Conservation (phyloP, 2,888 invertebrate genomes). For the Cybosia mesomella region DNA sequence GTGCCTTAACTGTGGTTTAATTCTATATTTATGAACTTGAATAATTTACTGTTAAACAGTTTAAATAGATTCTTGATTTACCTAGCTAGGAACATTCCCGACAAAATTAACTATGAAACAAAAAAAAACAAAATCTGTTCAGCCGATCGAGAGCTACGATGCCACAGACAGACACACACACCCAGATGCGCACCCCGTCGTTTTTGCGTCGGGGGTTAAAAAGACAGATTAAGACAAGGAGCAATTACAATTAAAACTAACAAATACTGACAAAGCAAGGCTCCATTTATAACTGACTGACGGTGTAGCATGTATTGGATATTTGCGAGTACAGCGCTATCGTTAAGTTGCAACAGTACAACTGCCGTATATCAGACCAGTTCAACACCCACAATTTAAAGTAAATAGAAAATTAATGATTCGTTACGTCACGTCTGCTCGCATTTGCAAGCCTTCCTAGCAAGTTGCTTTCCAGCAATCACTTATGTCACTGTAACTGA, state of each 20-base stretch:
- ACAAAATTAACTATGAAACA: too few species aligned
- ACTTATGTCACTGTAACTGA: slow-evolving; percentile 71
- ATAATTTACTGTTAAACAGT: too few species aligned
- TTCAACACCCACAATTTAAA: slow-evolving; percentile 37
- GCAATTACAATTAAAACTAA: not conserved
- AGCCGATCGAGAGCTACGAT: too few species aligned
- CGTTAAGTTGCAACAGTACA: slow-evolving; percentile 15
- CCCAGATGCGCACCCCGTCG: too few species aligned
- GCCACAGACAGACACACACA: too few species aligned
- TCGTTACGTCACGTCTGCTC: slow-evolving; percentile 51
- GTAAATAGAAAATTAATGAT: slow-evolving; percentile 67
- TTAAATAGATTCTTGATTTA: too few species aligned
- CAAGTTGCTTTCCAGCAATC: slow-evolving; percentile 73
- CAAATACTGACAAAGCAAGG: not conserved
- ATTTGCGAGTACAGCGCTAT: slow-evolving; percentile 7
- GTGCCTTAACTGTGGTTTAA: too few species aligned
- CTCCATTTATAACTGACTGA: not conserved
- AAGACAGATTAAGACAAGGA: too few species aligned
- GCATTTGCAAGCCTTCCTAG: slow-evolving; percentile 59
- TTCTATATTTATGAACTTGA: too few species aligned
- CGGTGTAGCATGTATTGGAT: not conserved
- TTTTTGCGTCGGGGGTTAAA: too few species aligned
- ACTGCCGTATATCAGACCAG: slow-evolving; percentile 44
- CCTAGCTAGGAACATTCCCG: too few species aligned
- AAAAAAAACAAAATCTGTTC: too few species aligned